Conservation (phyloP, 1,140 invertebrate species). For the Caenorhabditis inopinata region DNA sequence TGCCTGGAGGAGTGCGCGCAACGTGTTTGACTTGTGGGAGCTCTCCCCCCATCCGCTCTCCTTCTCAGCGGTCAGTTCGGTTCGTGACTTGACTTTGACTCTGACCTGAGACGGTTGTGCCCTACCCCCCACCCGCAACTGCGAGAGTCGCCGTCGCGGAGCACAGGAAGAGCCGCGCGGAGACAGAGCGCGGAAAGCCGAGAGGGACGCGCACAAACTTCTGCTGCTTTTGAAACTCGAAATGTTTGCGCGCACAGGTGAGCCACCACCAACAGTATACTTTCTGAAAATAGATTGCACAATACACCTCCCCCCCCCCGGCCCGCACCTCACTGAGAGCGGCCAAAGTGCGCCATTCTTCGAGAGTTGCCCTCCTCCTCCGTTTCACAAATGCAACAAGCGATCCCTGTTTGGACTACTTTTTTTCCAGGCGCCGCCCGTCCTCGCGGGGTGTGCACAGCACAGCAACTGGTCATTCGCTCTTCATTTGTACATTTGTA, state of each 20-base stretch:
- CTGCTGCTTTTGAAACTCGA: conserved; percentile 30
- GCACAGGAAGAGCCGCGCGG: background rate
- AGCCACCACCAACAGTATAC: conserved; percentile 33
- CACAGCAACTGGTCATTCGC: conserved; percentile 3
- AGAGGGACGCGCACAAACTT: background rate
- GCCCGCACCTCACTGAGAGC: background rate
- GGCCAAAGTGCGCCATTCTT: conserved; percentile 28
- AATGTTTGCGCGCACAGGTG: conserved; percentile 24
- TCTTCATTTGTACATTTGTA: background rate
- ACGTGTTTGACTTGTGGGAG: conserved; percentile 31
- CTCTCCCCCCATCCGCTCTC: background rate
- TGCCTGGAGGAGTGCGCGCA: background rate
- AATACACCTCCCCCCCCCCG: background rate
- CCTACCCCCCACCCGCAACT: background rate
- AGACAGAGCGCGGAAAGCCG: conserved; percentile 2
- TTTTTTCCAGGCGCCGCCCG: conserved; percentile 17
- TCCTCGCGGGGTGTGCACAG: background rate
- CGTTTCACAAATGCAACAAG: conserved; percentile 14
- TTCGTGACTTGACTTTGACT: conserved; percentile 31
- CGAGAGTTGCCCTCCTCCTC: conserved; percentile 13
- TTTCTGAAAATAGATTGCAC: conserved; percentile 34
- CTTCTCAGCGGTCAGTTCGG: conserved; percentile 14
- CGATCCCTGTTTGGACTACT: conserved; percentile 31
- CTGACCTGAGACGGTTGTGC: conserved; percentile 32
- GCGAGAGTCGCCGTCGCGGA: background rate